Evolutionary conservation across 2,113 vertebrate genomes (phyloP).

Genomic region (Patagioenas fasciata): DNA sequence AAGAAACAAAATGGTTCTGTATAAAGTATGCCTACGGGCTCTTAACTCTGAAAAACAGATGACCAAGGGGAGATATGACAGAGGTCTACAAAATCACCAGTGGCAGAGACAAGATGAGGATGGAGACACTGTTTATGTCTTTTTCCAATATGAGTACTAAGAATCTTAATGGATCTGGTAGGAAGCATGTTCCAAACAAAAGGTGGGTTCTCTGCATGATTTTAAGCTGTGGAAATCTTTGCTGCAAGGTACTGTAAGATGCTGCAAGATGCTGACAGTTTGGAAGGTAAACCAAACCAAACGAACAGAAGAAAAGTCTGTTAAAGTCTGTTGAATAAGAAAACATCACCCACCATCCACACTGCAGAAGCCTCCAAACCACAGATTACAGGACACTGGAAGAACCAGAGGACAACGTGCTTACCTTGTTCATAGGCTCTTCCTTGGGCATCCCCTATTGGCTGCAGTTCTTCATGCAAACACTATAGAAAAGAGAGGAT

Average conservation of each 20-base stretch:
- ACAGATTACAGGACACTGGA: neutral
- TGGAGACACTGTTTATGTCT: neutral
- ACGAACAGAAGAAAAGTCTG: neutral
- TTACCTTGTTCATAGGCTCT: neutral
- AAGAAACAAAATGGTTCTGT: neutral
- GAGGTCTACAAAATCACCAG: neutral
- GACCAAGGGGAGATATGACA: neutral
- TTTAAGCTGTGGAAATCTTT: neutral
- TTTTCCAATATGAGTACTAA: neutral
- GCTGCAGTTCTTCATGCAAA: neutral
- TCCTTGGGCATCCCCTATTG: neutral
- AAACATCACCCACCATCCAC: neutral
- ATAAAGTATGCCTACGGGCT: neutral
- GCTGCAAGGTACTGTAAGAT: neutral
- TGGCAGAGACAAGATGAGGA: neutral
- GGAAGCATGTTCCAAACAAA: neutral
- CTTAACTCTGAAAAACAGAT: neutral
- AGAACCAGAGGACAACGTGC: neutral
- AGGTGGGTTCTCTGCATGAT: neutral
- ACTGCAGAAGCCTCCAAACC: neutral
- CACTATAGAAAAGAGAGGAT: neutral
- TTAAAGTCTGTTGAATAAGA: neutral
- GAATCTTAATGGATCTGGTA: neutral
- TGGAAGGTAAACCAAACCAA: neutral
- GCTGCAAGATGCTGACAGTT: neutral